These are phyloP conservation scores for Xanthia icteritia DNA, from an alignment of 2,888 invertebrate genomes.

Conservation along the genomic window DNA sequence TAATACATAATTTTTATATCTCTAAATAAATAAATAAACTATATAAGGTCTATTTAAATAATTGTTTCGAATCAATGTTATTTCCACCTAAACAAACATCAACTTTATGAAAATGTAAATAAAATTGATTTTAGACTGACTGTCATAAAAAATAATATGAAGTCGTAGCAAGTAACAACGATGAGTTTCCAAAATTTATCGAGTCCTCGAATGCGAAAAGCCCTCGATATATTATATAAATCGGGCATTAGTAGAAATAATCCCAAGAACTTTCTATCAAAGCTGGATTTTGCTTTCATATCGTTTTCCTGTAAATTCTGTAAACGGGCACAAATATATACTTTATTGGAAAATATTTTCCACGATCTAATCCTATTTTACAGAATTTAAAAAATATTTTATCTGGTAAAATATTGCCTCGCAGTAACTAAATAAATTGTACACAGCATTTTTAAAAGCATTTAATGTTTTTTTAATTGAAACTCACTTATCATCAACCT, in stretches of 20 bases:
- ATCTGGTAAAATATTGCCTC: not conserved
- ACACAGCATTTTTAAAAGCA: not conserved
- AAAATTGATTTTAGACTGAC: too few species aligned
- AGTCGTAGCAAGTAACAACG: too few species aligned
- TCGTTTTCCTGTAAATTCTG: constrained; percentile 11
- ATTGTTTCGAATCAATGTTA: too few species aligned
- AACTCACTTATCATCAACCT: not conserved
- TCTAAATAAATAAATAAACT: too few species aligned
- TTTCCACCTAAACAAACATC: too few species aligned
- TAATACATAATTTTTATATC: too few species aligned
- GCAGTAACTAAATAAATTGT: not conserved
- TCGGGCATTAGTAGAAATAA: constrained; percentile 16
- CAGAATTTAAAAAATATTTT: not conserved
- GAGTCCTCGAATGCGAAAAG: constrained; percentile 8
- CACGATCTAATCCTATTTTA: not conserved
- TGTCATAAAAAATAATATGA: too few species aligned
- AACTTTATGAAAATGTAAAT: too few species aligned
- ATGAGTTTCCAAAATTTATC: not conserved
- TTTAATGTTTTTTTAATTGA: not conserved
- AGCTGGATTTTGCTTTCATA: constrained; percentile 24
- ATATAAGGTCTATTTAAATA: too few species aligned
- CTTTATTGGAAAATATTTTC: constrained; percentile 7
- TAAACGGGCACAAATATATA: constrained; percentile 10
- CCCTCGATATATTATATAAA: not conserved
- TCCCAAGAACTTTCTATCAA: constrained; percentile 1